phyloP scores from a whole-genome alignment of 2,113 vertebrate genomes.

The Phodopus roborovskii region DNA sequence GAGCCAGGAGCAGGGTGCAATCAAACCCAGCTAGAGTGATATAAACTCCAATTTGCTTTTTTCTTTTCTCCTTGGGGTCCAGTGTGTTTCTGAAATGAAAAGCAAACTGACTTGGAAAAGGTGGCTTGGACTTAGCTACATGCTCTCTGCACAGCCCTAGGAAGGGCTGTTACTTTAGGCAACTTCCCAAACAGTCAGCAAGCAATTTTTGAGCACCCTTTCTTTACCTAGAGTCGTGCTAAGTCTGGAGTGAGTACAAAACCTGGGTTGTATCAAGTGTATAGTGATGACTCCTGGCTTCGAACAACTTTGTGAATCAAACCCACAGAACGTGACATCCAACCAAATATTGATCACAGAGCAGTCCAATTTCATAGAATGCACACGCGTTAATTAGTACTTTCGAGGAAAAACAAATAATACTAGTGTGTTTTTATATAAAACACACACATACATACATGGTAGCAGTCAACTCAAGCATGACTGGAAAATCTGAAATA shows the following conservation, averaged over 20 bases:
- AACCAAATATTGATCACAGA: constrained; percentile 30
- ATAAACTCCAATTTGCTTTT: neutral
- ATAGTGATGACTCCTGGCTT: neutral
- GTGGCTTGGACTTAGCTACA: neutral
- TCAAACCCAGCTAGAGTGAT: neutral
- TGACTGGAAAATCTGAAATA: constrained; percentile 30
- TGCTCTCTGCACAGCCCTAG: neutral
- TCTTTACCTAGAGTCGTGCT: neutral
- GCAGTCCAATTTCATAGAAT: constrained; percentile 26
- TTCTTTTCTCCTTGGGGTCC: neutral
- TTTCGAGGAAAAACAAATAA: constrained; percentile 75
- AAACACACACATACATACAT: neutral
- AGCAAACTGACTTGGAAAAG: constrained; percentile 28
- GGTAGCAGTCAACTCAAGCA: constrained; percentile 39
- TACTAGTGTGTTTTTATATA: constrained; percentile 28
- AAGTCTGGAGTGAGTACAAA: neutral
- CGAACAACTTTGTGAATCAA: constrained; percentile 30
- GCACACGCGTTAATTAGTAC: constrained; percentile 23
- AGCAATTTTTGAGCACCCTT: neutral
- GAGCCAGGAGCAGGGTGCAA: neutral
- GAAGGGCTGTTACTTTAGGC: neutral
- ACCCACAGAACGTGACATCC: neutral
- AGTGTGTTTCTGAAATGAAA: constrained; percentile 53
- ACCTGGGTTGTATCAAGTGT: neutral
- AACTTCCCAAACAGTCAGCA: neutral